A percentile compares a stretch with the other conserved stretches of the same genome.
Conservation (phyloP, 1,140 invertebrate species). For the Rhagoletis zephyria region DNA sequence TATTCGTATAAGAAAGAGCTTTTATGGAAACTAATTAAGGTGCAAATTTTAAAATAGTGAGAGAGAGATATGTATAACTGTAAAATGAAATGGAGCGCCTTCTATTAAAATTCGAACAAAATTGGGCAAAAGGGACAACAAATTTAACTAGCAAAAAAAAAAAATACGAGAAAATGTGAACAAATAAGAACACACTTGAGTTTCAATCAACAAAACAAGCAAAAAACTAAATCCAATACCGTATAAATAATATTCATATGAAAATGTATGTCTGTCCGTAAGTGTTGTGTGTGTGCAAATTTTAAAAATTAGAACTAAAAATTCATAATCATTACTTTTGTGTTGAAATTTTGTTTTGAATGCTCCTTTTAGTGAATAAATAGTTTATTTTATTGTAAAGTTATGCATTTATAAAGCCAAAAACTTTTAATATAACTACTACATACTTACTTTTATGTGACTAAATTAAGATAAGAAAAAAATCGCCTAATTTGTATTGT, state of each 20-base stretch:
- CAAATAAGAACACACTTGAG: neutral
- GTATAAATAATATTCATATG: neutral
- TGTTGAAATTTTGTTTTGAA: neutral
- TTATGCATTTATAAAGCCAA: neutral
- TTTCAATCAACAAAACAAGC: neutral
- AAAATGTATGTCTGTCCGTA: constrained; percentile 1
- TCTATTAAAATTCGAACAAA: neutral
- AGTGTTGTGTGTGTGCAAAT: neutral
- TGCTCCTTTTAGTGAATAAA: neutral
- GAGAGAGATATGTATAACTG: neutral
- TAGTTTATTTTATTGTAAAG: neutral
- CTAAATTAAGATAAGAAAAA: neutral
- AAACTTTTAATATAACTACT: neutral
- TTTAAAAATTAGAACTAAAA: neutral
- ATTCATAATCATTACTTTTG: neutral
- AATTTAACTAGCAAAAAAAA: neutral
- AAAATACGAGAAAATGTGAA: neutral
- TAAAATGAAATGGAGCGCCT: neutral
- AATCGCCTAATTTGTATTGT: neutral
- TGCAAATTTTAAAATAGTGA: neutral
- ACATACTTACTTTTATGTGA: neutral
- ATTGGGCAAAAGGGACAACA: constrained; percentile 1
- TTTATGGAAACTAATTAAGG: neutral
- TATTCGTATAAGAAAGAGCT: neutral
- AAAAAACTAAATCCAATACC: neutral